A percentile compares a stretch with the other conserved stretches of the same genome.
phyloP scores from a whole-genome alignment of 1,140 invertebrate species.

The Nephila pilipes region DNA sequence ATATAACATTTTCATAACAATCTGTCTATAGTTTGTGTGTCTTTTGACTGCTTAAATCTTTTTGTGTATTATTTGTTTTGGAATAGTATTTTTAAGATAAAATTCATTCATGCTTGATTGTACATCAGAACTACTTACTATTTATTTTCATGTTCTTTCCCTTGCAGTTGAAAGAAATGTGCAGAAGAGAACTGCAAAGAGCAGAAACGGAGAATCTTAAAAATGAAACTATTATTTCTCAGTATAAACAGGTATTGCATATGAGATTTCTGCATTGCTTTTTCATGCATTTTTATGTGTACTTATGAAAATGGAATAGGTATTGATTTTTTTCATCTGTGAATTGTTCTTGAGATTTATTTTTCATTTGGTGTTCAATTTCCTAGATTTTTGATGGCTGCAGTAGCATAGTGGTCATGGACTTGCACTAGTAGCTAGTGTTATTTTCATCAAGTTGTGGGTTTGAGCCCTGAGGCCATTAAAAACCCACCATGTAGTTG shows the following conservation, averaged over 20 bases:
- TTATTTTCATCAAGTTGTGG: too few species aligned
- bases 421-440: too few species aligned
- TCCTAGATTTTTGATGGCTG: too few species aligned
- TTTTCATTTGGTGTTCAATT: too few species aligned
- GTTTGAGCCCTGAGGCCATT: too few species aligned
- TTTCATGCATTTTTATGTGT: too few species aligned
- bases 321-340: too few species aligned
- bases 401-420: too few species aligned
- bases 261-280: neutral
- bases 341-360: too few species aligned
- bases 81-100: neutral
- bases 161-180: slow-evolving; percentile 89
- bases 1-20: neutral
- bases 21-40: neutral
- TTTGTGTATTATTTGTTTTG: neutral
- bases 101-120: neutral
- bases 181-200: slow-evolving; percentile 89
- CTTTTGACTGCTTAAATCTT: neutral
- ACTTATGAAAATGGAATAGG: too few species aligned
- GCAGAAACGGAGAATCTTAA: slow-evolving; percentile 87
- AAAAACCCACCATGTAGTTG: too few species aligned
- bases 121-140: neutral
- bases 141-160: neutral
- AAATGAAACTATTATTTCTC: slow-evolving; percentile 89
- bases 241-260: slow-evolving; percentile 89